A percentile compares a stretch with the other conserved stretches of the same genome.
These are phyloP conservation scores for human DNA, from an alignment of 2,113 vertebrate genomes.

Conservation along the genomic window DNA sequence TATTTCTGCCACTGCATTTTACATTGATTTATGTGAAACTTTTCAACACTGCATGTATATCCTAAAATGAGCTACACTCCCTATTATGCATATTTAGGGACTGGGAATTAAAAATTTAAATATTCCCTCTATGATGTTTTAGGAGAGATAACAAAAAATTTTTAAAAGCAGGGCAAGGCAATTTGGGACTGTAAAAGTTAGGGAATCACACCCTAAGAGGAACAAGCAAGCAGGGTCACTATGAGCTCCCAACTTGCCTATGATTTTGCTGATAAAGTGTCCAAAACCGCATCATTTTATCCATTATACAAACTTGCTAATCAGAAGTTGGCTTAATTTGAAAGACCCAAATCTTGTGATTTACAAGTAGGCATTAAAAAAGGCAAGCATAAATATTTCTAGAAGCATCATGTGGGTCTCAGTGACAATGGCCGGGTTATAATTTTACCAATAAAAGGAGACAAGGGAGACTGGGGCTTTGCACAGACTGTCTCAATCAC, in stretches of 20 bases:
- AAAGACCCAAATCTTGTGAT: constrained; percentile 42
- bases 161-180: constrained; percentile 41
- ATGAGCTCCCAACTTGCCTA: constrained; percentile 25
- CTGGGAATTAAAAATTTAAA: constrained; percentile 72
- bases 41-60: constrained; percentile 15
- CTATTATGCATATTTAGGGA: constrained; percentile 53
- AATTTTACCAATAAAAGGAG: background rate
- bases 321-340: constrained; percentile 40
- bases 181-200: constrained; percentile 22
- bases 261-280: constrained; percentile 51
- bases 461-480: background rate
- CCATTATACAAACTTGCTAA: constrained; percentile 56
- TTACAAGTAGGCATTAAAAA: constrained; percentile 39
- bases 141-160: constrained; percentile 57
- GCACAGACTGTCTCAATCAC: background rate
- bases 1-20: constrained; percentile 45
- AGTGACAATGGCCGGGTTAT: background rate
- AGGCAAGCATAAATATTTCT: constrained; percentile 42
- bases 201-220: constrained; percentile 44
- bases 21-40: constrained; percentile 47
- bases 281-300: constrained; percentile 32
- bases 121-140: constrained; percentile 56
- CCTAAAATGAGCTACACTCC: constrained; percentile 42
- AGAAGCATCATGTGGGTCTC: background rate
- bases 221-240: background rate